Conservation (phyloP, 2,113 vertebrate species). For the Trachemys scripta region DNA sequence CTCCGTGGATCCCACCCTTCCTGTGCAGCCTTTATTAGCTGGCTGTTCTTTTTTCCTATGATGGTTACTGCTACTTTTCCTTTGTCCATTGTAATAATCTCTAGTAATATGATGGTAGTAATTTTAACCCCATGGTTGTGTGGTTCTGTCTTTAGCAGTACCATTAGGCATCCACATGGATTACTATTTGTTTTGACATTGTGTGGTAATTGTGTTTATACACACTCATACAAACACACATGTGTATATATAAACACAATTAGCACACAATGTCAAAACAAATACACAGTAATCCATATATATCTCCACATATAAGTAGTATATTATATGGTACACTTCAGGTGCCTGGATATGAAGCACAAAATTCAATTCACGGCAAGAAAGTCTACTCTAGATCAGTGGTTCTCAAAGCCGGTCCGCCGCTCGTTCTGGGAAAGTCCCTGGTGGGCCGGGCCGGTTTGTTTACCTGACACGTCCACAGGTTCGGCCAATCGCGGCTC, state of each 20-base stretch:
- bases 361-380: background rate
- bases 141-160: background rate
- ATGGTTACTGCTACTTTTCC: background rate
- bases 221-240: no score
- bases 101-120: background rate
- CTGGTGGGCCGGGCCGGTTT: no score
- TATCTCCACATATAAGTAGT: background rate
- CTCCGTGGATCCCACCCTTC: background rate
- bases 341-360: background rate
- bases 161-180: rapidly evolving
- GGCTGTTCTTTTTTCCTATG: background rate
- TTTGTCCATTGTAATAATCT: background rate
- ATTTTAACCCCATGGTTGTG: background rate
- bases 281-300: background rate
- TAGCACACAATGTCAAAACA: rapidly evolving
- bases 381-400: background rate
- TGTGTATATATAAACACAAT: background rate
- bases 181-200: background rate
- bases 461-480: no score
- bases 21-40: background rate
- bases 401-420: no score
- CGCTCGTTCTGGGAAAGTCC: no score
- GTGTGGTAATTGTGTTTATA: rapidly evolving
- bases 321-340: rapidly evolving
- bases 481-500: no score